Conservation (phyloP, 2,797 vertebrate species). For the Pseudomugil gertrudae region DNA sequence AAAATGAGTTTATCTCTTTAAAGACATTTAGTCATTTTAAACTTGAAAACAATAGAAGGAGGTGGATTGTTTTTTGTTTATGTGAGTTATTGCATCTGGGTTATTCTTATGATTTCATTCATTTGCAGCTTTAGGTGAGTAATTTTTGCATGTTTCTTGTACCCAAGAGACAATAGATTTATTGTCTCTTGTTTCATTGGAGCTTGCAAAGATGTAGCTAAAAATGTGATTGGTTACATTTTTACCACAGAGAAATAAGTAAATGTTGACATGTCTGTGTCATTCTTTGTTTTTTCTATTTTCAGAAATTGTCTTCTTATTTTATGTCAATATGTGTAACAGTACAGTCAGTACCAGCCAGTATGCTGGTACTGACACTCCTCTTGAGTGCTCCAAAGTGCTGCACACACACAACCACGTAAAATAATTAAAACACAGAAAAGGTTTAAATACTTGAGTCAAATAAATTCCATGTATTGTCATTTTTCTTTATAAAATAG, state of each 20-base stretch:
- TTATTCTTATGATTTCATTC: neutral
- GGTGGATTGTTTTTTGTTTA: neutral
- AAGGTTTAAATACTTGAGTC: no score
- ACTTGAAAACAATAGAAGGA: neutral
- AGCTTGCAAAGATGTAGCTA: constrained; percentile 48
- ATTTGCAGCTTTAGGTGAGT: neutral
- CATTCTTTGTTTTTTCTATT: neutral
- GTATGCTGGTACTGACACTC: neutral
- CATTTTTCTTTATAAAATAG: no score
- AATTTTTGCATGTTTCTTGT: neutral
- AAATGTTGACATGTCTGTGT: neutral
- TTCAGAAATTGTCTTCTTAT: neutral
- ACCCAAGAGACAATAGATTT: constrained; percentile 62
- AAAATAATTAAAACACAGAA: no score
- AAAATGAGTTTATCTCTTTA: no score
- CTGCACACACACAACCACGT: no score
- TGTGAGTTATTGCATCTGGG: neutral
- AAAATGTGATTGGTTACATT: constrained; percentile 81
- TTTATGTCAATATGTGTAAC: neutral
- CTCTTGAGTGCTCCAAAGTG: no score
- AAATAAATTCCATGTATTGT: no score
- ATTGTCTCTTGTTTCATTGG: constrained; percentile 70
- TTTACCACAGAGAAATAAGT: constrained; percentile 88
- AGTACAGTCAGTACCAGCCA: constrained; percentile 3
- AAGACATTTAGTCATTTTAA: neutral